Evolutionary conservation across 2,888 invertebrate genomes (phyloP), one percentile per base, ranked within the genome.

Genomic region (Sinotaia quadrata): DNA sequence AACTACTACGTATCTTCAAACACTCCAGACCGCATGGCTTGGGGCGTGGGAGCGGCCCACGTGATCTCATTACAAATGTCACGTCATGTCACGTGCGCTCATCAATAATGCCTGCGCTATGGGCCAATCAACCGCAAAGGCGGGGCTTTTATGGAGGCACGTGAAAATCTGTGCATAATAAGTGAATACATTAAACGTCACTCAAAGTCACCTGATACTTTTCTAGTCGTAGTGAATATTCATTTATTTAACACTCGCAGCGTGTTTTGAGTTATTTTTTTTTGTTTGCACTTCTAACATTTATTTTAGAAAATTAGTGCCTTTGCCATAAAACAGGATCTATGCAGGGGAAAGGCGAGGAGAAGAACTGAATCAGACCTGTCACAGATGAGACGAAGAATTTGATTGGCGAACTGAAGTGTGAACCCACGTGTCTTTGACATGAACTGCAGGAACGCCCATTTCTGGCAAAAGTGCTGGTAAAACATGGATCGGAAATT

Each of bases 1-100:
- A 49, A 58, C 63, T 69, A n/a, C n/a, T n/a, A n/a, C n/a, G n/a
- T n/a, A 69, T 69, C 69, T 63, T 58, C 69, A 65, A 69, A 67
- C 67, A 67, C 41, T 41, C 36, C 21, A 59, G 15, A 31, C 58
- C 33, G 67, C 34, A 41, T 44, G 56, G 57, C 34, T 44, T 44
- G 56, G 57, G 31, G 58, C 67, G 27, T 10, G 31, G 21, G 21
- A 15, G 29, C 33, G 37, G 41, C 51, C 65, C 69, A 69, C 69
- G 69, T 69, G 69, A 36, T 49, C 31, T 69, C 34, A 63, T 63
- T 65, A 41, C 15, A 24, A 51, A 69, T 69, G 63, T 57, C 31
- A 54, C 24, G 27, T 12, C n/a, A 21, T n/a, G 36, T n/a, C 59
- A 58, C 58, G 31, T 34, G 58, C 27, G 49, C 36, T 54, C 54